Evolutionary conservation across 2,888 invertebrate species (phyloP), one percentile per base, ranked within the genome.

Genomic region (Polydrusus cervinus): DNA sequence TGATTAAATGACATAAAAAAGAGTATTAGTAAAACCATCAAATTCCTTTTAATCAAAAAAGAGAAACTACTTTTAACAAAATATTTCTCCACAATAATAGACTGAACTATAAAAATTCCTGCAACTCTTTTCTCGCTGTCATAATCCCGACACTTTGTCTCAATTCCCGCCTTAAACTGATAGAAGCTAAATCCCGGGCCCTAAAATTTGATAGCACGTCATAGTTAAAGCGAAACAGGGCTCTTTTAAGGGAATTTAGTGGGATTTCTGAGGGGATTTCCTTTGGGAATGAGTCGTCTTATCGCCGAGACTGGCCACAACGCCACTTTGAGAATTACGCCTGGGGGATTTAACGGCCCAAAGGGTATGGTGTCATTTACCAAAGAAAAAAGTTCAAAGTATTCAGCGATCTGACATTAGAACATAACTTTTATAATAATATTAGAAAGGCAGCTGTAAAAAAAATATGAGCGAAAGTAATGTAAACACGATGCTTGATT

Each of bases 271-370:
- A 57, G 38, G 57, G 57, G 34, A 16, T 38, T 38, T 60, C 57
- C 57, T 60, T 10, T 5, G 57, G 16, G 57, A 60, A 60, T 60
- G 16, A 38, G 34, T 38, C 38, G 57, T 60, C 57, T 60, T 60
- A 60, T 60, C 57, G 57, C 57, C n/a, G 9, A 60, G 38, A 38
- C 57, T 60, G 14, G 38, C 38, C 57, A 60, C 57, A 38, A 60
- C 18, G 57, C 57, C 38, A 60, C 57, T 60, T 38, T 60, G 11
- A 6, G 30, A 30, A 53, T 53, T 53, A n/a, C 13, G 8, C 30
- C 53, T 2, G 9, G 3, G 38, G 38, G 18, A 60, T 18, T 16
- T 60, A 60, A 38, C 38, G 38, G 11, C 16, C 38, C 16, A 16
- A 16, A 60, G 57, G 38, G 38, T 38, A 60, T 18, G 38, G 38